Base-by-base conservation (phyloP, 2,797 vertebrate genomes). In the Mormyrus proboscirostris region DNA sequence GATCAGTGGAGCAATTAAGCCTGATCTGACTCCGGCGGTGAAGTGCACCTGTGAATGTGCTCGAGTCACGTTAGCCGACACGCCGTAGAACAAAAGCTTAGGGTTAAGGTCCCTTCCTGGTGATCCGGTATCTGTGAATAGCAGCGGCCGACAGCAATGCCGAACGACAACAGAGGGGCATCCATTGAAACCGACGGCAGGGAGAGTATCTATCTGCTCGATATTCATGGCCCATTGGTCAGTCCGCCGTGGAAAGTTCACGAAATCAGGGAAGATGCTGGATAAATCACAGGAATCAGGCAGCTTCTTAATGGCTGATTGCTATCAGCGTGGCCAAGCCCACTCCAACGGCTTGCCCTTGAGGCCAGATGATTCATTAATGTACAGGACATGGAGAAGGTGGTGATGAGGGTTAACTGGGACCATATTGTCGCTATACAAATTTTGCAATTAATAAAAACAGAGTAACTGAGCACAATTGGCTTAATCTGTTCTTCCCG, bases 1-100 rank as follows among this genome's bases (percentile, higher is more conserved):
- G 57, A 89, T 65, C 79, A 89, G 51, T 29, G 55, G 44, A 51
- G 88, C 57, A 85, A 85, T 85, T 62, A 85, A 51, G 88, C 14
- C 82, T 38, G 3, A 19, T 16, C 12, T 44, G 22, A 33, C 2
- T 47, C 29, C 38, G 16, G 85, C 7, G 51, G 29, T 6, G 65
- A 49, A 33, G 25, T 0, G 10, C 12, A 69, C 73, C 49, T 88
- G 69, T n/a, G n/a, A 4, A 33, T 10, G 19, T 22, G 33, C 0
- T 41, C 41, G 33, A 55, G 38, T 22, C 25, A 25, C 16, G 76
- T 85, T 25, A 16, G 16, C 16, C 12, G 5, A 10, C 10, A 6
- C 0, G 12, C 12, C 38, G n/a, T 33, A n/a, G 44, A 44, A 73
- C 84, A 51, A 47, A 55, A 88, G 14, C 25, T 29, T 22, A 16